A percentile compares a stretch with the other conserved stretches of the same genome.
Conservation (phyloP, 2,113 vertebrate species). For the Ploceus nigricollis region DNA sequence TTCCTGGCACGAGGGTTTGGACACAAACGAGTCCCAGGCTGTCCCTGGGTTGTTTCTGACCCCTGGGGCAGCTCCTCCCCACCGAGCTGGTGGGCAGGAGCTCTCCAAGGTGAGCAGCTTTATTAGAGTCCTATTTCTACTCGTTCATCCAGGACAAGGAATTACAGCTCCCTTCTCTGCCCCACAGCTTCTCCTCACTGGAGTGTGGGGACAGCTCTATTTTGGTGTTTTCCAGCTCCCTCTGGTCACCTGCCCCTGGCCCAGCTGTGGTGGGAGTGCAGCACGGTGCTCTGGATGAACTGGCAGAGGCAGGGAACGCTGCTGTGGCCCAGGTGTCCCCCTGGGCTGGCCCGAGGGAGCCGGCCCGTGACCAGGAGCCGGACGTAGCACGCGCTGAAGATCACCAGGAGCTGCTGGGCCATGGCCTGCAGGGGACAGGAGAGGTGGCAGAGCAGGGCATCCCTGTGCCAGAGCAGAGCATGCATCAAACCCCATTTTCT, state of each 20-base stretch:
- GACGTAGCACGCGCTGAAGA: slow-evolving; percentile 72
- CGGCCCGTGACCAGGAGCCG: slow-evolving; percentile 70
- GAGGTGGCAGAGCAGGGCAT: background rate
- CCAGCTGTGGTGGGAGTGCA: background rate
- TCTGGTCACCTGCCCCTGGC: background rate
- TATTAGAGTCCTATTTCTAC: background rate
- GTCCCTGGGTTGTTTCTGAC: background rate
- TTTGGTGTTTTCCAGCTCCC: background rate
- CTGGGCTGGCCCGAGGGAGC: slow-evolving; percentile 14
- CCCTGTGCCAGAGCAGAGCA: background rate
- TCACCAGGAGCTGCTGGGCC: slow-evolving; percentile 73
- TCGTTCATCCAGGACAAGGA: rapidly evolving
- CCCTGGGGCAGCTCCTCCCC: background rate
- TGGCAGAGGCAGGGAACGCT: slow-evolving; percentile 71
- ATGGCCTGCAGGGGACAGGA: slow-evolving; percentile 51
- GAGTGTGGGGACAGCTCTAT: background rate
- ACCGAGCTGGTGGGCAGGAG: background rate
- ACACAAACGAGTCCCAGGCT: background rate
- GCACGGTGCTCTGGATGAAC: slow-evolving; percentile 56
- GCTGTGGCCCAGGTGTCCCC: slow-evolving; percentile 51
- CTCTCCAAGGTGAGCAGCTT: background rate
- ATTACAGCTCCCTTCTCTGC: background rate
- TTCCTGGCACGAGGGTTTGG: background rate
- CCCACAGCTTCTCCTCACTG: background rate
- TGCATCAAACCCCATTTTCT: background rate